Evolutionary conservation across 2,113 vertebrate genomes (phyloP).

Genomic region (Corythaixoides concolor): DNA sequence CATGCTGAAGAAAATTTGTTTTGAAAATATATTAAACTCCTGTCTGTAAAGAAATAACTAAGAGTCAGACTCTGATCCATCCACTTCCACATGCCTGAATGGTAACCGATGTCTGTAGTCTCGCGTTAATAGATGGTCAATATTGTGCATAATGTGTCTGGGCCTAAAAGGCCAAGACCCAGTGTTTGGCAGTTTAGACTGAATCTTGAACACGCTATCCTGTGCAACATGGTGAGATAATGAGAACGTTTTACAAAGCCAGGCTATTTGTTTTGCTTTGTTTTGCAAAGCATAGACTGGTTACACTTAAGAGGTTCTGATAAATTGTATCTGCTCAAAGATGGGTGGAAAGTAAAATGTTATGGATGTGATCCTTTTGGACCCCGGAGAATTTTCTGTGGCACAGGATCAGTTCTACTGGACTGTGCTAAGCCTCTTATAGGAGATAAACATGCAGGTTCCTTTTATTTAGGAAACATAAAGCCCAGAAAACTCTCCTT

Average conservation of each 20-base stretch:
- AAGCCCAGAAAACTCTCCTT: not conserved
- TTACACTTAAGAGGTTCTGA: not conserved
- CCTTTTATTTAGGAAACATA: not conserved
- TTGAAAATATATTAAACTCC: not conserved
- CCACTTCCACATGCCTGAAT: not conserved
- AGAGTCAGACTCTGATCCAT: not conserved
- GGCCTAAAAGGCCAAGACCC: not conserved
- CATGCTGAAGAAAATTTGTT: not conserved
- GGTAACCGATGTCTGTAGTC: not conserved
- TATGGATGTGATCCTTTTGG: not conserved
- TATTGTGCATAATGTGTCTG: not conserved
- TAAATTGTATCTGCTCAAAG: not conserved
- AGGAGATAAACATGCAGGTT: not conserved
- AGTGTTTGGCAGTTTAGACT: not conserved
- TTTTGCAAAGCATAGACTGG: not conserved
- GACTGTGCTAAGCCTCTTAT: not conserved
- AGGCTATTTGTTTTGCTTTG: not conserved
- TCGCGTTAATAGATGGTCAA: not conserved
- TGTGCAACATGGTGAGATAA: not conserved
- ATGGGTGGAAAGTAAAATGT: not conserved
- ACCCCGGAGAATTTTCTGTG: not conserved
- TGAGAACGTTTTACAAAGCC: not conserved
- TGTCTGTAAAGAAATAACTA: not conserved
- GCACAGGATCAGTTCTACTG: not conserved
- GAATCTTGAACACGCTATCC: not conserved